These are phyloP conservation scores for Tyrannus savana DNA, from an alignment of 2,113 vertebrate species.

Conservation along the genomic window DNA sequence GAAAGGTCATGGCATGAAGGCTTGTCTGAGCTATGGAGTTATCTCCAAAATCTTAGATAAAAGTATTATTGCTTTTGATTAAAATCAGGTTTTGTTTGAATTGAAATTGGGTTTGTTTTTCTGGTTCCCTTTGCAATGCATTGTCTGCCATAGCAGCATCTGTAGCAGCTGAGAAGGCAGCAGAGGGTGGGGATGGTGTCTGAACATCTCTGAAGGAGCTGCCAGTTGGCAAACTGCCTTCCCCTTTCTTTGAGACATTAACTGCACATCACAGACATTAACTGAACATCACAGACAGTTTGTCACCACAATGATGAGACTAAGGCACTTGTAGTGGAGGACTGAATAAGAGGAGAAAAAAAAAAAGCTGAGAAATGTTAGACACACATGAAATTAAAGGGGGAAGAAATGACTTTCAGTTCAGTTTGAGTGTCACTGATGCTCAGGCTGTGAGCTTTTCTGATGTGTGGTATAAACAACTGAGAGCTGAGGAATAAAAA, in stretches of 20 bases:
- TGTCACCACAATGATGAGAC: background rate
- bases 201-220: background rate
- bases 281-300: background rate
- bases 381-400: background rate
- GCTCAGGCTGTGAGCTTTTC: background rate
- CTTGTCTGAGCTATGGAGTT: background rate
- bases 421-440: background rate
- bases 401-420: background rate
- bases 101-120: background rate
- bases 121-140: background rate
- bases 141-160: background rate
- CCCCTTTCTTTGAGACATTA: background rate
- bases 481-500: background rate
- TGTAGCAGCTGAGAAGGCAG: background rate
- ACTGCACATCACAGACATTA: background rate
- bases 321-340: background rate
- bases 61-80: background rate
- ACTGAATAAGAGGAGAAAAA: background rate
- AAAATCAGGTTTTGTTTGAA: background rate
- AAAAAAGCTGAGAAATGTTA: background rate
- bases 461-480: background rate
- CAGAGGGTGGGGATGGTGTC: background rate
- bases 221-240: background rate
- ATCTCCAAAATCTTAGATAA: background rate
- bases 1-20: background rate